Base-by-base conservation (phyloP, 2,113 vertebrate species). In the Pterocles gutturalis region DNA sequence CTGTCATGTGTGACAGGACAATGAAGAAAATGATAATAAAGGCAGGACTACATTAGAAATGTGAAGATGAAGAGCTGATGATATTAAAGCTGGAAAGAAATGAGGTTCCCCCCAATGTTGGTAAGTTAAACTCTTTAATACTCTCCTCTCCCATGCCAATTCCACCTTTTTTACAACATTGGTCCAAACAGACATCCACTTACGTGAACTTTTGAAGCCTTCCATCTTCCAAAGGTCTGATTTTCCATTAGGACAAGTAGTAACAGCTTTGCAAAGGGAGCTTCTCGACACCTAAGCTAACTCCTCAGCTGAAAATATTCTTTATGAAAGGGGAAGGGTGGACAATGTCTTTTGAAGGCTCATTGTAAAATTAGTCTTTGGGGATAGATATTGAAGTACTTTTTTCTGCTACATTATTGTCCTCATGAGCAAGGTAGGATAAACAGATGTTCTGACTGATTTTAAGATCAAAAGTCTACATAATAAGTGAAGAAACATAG, bases 1-100 rank as follows among this genome's bases (percentile, higher is more conserved):
- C 46, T 66, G 41, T 28, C 19, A 57, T 0, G 0, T 72, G 17
- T 41, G 17, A 48, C 22, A 57, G 13, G 33, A 46, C 34, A 82
- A 72, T 10, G 1, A 61, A 8, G 17, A 71, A 38, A 78, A 51
- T 7, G 20, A 57, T 5, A 33, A 34, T 66, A 54, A 28, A n/a
- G 11, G 6, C 19, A 45, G 13, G 45, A 3, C 24, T 66, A 13
- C 10, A 41, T 18, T 55, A 41, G 7, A 25, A 73, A 58, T 17
- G 10, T 38, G 11, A 76, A 2, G 6, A 25, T 38, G 49, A 76
- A 60, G 25, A 48, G 10, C 15, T 58, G 24, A 20, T 49, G 8
- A 66, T 55, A 34, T 3, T 71, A 61, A 85, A 55, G 3, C 9
- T 81, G 17, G 22, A 77, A 55, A 71, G 14, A 71, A 38, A 31